phyloP scores from a whole-genome alignment of 2,888 invertebrate species.

The Fissipunctia ypsillon region DNA sequence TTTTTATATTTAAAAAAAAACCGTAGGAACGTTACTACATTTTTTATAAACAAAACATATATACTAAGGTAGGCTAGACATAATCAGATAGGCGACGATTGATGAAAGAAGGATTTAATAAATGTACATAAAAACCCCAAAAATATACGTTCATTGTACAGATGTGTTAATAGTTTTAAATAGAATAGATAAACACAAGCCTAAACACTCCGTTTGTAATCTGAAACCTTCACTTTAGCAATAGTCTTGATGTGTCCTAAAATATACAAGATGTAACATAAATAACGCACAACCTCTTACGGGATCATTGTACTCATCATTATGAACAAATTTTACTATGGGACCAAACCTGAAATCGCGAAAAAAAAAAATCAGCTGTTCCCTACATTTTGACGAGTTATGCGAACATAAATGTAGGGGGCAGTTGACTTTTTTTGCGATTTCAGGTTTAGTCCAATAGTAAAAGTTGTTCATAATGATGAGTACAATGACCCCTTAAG shows the following conservation, averaged over 20 bases:
- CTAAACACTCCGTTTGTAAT: conserved; percentile 25
- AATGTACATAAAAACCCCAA: conserved; percentile 33
- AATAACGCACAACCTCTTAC: too few species aligned
- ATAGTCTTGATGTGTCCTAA: conserved; percentile 26
- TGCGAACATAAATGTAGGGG: too few species aligned
- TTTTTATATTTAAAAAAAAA: conserved; percentile 75
- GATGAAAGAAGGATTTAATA: conserved; percentile 17
- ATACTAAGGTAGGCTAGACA: conserved; percentile 74
- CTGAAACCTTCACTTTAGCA: conserved; percentile 26
- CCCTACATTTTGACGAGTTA: too few species aligned
- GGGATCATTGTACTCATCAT: too few species aligned
- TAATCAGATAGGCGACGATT: conserved; percentile 44
- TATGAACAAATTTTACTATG: too few species aligned
- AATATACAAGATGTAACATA: too few species aligned
- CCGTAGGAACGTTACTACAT: conserved; percentile 78
- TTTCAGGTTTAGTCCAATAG: too few species aligned
- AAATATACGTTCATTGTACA: conserved; percentile 32
- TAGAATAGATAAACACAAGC: conserved; percentile 37
- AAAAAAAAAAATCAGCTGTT: too few species aligned
- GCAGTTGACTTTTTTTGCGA: too few species aligned
- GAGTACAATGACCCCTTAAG: too few species aligned
- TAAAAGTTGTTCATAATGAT: too few species aligned
- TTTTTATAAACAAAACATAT: conserved; percentile 78
- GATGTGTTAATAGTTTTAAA: conserved; percentile 25
- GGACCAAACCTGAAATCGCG: too few species aligned